These are phyloP conservation scores for Molossus molossus DNA, from an alignment of 2,797 vertebrate species.

Conservation along the genomic window DNA sequence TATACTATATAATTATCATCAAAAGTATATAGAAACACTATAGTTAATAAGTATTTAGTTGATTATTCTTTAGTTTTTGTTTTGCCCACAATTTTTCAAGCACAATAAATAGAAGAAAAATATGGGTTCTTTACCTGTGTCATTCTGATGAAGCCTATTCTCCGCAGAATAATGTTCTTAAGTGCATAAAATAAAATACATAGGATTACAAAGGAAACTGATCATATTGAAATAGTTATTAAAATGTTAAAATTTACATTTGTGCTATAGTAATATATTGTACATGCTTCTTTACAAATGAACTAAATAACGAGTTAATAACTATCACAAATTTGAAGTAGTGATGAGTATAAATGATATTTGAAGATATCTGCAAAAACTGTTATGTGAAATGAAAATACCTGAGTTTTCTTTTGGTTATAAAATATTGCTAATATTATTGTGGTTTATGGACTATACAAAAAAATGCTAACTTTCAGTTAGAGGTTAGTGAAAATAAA, in stretches of 20 bases:
- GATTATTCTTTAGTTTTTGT: constrained; percentile 17
- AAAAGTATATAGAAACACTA: constrained; percentile 45
- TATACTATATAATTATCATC: not conserved
- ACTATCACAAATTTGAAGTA: constrained; percentile 42
- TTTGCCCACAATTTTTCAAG: constrained; percentile 35
- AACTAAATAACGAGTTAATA: constrained; percentile 18
- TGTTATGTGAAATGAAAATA: constrained; percentile 6
- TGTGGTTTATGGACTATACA: not conserved
- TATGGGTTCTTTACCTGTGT: constrained; percentile 12
- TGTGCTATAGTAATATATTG: not conserved
- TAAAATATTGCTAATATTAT: constrained; percentile 28
- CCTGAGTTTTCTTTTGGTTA: constrained; percentile 27
- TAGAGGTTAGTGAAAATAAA: not conserved
- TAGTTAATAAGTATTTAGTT: constrained; percentile 17
- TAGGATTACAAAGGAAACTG: not conserved
- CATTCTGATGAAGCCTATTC: not conserved
- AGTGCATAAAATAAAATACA: not conserved
- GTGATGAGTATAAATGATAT: not conserved
- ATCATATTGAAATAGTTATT: constrained; percentile 36
- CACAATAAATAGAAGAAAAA: constrained; percentile 3
- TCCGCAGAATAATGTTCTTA: constrained; percentile 21
- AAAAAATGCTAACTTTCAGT: constrained; percentile 22
- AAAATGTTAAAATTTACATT: not conserved
- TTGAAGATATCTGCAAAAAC: not conserved
- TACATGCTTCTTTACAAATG: constrained; percentile 19